Base-by-base conservation (phyloP, 2,113 vertebrate genomes). In the Murina feae region DNA sequence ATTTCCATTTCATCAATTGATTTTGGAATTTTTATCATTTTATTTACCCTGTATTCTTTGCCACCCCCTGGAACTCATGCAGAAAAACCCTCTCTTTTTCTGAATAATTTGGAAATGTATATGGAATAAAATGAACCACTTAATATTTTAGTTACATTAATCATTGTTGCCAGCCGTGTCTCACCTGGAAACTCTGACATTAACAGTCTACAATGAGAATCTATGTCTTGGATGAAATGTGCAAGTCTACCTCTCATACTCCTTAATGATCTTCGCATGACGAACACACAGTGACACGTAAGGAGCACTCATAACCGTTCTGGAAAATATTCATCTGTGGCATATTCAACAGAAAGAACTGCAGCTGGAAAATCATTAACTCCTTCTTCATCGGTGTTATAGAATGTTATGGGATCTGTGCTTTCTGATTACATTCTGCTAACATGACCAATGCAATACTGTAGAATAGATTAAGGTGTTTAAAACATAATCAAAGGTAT, bases 271-370 rank as follows among this genome's bases (percentile, higher is more conserved):
- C 88, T 79, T 96, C 91, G 97, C 95, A 96, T 97, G 96, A 97
- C 96, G n/a, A n/a, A 97, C 96, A 92, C 17, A 13, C 90, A 93
- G 92, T 96, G 95, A 97, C 95, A 97, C 97, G 95, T 95, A 97
- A 95, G 90, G 83, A 97, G 86, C 94, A 84, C 88, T 97, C n/a
- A 91, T 96, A 95, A 94, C 96, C 95, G 97, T 95, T 96, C 97
- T 83, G 95, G 95, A 95, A 97, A 97, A 96, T 95, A 95, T 72
- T 97, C 96, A 93, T 96, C 92, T 96, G 95, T 94, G 75, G 86
- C 92, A 89, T 95, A 96, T 92, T 96, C 95, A 89, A 69, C 88
- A 96, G 95, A 78, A 92, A 91, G 78, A 94, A 96, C 80, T 86
- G 85, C 66, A 96, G 86, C 71, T 95, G 72, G 94, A 94, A 96